Conservation (phyloP, 2,888 invertebrate species). For the Polydrusus cervinus region DNA sequence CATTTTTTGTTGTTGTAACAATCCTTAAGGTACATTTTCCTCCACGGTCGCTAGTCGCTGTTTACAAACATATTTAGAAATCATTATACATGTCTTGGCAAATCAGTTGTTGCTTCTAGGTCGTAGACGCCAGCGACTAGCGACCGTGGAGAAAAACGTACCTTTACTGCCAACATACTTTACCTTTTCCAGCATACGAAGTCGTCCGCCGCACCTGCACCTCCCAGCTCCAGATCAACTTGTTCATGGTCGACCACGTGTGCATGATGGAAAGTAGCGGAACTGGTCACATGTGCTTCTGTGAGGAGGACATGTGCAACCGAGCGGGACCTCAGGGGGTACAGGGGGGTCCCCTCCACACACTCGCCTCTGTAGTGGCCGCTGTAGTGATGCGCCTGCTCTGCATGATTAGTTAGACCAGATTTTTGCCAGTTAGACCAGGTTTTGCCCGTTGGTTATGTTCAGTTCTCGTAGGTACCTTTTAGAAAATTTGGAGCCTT, state of each 20-base stretch:
- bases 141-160: no score
- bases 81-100: no score
- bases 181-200: conserved; percentile 82
- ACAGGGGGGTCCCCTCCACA: conserved; percentile 21
- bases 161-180: neutral
- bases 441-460: conserved; percentile 18
- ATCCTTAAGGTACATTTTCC: no score
- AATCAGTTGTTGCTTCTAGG: no score
- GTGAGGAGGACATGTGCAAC: conserved; percentile 98
- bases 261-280: conserved; percentile 99
- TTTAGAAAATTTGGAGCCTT: conserved; percentile 12
- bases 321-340: conserved; percentile 65
- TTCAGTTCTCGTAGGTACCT: conserved; percentile 19
- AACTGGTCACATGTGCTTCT: conserved; percentile 98
- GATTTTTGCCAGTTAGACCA: conserved; percentile 47
- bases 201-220: conserved; percentile 94
- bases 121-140: no score
- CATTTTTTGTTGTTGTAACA: no score
- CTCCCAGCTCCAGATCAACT: conserved; percentile 93
- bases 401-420: conserved; percentile 55
- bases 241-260: conserved; percentile 98
- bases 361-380: conserved; percentile 49
- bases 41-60: no score
- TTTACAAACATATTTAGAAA: no score
- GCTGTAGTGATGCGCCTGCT: conserved; percentile 52